A percentile compares a stretch with the other conserved stretches of the same genome.
Evolutionary conservation across 1,140 invertebrate genomes (phyloP).

Genomic region (Saccostrea echinata): DNA sequence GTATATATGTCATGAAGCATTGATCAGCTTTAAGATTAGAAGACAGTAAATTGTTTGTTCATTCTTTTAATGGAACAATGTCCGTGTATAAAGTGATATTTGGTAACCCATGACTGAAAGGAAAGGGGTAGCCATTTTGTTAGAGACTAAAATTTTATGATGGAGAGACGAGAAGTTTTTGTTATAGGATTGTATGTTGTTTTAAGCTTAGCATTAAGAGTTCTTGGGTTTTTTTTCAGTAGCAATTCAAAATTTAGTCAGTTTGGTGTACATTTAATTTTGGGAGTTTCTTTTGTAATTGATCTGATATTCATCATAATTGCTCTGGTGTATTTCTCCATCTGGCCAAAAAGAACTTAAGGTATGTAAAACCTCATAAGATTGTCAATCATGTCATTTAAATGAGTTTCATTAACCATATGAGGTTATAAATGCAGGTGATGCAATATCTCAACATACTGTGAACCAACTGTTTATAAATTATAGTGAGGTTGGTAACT

Average conservation of each 20-base stretch:
- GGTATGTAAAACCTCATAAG: slow-evolving; percentile 18
- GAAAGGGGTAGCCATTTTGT: slow-evolving; percentile 11
- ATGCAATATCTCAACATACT: background rate
- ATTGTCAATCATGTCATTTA: slow-evolving; percentile 20
- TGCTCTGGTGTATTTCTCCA: slow-evolving; percentile 20
- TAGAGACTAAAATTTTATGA: slow-evolving; percentile 14
- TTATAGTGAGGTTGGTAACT: slow-evolving; percentile 10
- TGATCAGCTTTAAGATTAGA: slow-evolving; percentile 17
- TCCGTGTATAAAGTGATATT: slow-evolving; percentile 18
- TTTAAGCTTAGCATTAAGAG: slow-evolving; percentile 13
- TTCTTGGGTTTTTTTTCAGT: slow-evolving; percentile 6
- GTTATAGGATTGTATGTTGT: slow-evolving; percentile 22
- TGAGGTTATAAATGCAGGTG: background rate
- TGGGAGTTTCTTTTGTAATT: slow-evolving; percentile 22
- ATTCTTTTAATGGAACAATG: background rate
- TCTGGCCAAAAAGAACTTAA: slow-evolving; percentile 10
- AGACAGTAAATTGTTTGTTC: slow-evolving; percentile 12
- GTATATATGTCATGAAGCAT: slow-evolving; percentile 12
- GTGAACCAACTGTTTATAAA: background rate
- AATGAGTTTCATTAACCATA: slow-evolving; percentile 22
- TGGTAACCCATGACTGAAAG: slow-evolving; percentile 15
- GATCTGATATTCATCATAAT: slow-evolving; percentile 14
- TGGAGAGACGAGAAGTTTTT: slow-evolving; percentile 21
- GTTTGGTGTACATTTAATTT: slow-evolving; percentile 19
- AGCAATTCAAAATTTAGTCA: slow-evolving; percentile 15